These are phyloP conservation scores for Orientallactaga sibirica DNA, from an alignment of 2,797 vertebrate species.

Conservation along the genomic window DNA sequence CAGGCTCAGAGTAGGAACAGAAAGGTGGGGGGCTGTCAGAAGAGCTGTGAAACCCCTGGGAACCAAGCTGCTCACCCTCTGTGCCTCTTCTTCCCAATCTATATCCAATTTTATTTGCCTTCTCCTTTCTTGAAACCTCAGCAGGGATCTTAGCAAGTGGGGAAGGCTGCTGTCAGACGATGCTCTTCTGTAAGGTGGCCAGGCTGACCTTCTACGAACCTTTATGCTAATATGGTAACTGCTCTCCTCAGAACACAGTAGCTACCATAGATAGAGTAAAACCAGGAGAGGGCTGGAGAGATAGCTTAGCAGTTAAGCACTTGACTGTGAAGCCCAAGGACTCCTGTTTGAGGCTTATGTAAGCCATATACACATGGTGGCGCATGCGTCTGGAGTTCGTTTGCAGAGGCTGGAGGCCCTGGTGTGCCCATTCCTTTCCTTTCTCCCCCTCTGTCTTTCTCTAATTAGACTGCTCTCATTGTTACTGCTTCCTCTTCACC, in stretches of 20 bases:
- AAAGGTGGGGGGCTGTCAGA: background rate
- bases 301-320: no score
- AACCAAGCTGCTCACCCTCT: background rate
- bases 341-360: no score
- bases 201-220: background rate
- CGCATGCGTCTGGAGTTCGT: no score
- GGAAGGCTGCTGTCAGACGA: background rate
- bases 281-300: background rate
- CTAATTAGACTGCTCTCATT: no score
- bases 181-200: background rate
- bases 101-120: background rate
- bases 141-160: background rate
- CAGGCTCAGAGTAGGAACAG: background rate
- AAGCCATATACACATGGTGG: no score
- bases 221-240: background rate
- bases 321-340: no score
- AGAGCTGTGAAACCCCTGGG: no score
- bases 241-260: background rate
- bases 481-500: background rate
- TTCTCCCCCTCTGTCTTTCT: no score
- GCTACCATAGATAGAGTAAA: background rate
- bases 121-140: background rate
- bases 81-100: background rate
- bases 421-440: no score
- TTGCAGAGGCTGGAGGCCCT: no score